Conservation (phyloP, 1,140 invertebrate species). For the Oedothorax gibbosus region DNA sequence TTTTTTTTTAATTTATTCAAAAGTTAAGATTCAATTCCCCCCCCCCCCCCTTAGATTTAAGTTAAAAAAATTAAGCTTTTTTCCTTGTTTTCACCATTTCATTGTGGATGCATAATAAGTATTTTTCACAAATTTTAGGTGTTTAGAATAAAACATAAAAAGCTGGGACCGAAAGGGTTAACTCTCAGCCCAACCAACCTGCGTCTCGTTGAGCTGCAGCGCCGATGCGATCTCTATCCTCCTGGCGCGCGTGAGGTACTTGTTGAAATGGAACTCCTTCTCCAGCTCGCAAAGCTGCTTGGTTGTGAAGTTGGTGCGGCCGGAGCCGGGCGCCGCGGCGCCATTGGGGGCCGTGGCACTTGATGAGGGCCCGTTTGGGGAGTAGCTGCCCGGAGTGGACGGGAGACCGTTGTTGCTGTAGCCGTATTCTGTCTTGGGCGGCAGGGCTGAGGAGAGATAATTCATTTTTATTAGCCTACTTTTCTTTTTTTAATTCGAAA, state of each 20-base stretch:
- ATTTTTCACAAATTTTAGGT: too few species aligned
- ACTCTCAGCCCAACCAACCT: conserved; percentile 67
- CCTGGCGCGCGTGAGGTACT: conserved; percentile 95
- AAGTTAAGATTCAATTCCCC: too few species aligned
- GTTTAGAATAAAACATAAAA: too few species aligned
- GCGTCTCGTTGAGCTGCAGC: conserved; percentile 96
- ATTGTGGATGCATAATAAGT: too few species aligned
- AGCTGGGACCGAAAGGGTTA: too few species aligned
- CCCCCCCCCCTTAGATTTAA: too few species aligned
- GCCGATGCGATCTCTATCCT: conserved; percentile 97
- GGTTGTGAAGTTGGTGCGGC: conserved; percentile 97
- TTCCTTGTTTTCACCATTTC: too few species aligned
- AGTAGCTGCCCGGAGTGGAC: not conserved
- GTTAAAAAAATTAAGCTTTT: too few species aligned
- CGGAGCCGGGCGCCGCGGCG: conserved; percentile 68
- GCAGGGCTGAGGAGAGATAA: conserved; percentile 56
- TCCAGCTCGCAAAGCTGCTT: conserved; percentile 98
- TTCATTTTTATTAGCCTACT: too few species aligned
- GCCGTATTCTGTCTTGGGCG: conserved; percentile 65
- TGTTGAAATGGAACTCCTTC: conserved; percentile 99
- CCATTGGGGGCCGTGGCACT: not conserved
- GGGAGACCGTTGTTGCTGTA: conserved; percentile 58
- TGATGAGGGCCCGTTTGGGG: not conserved
- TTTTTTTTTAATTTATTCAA: too few species aligned
- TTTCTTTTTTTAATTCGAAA: too few species aligned